These are phyloP conservation scores for Tauraco hartlaubi DNA, from an alignment of 2,797 vertebrate species.

Conservation along the genomic window DNA sequence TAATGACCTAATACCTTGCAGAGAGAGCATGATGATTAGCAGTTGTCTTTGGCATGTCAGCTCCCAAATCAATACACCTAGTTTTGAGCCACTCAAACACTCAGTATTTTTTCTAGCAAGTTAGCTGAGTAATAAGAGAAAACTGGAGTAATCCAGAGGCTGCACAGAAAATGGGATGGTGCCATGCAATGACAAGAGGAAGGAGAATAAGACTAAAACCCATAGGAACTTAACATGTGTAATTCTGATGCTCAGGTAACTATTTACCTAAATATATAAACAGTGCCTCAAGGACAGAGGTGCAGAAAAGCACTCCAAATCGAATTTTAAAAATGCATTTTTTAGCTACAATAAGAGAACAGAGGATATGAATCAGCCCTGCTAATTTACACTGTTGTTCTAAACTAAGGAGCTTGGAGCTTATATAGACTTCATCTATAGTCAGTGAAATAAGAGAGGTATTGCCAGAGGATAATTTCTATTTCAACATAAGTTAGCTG, in stretches of 20 bases:
- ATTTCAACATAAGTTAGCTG: not conserved
- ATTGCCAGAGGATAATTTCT: not conserved
- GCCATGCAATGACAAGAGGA: not conserved
- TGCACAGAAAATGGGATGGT: not conserved
- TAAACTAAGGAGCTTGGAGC: not conserved
- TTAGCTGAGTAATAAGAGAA: not conserved
- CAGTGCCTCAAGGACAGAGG: not conserved
- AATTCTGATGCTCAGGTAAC: not conserved
- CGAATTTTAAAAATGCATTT: not conserved
- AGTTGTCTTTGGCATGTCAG: not conserved
- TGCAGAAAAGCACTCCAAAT: not conserved
- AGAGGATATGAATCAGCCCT: not conserved
- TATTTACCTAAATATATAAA: not conserved
- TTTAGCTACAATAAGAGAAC: not conserved
- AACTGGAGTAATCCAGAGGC: not conserved
- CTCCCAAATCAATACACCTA: not conserved
- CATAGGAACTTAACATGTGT: not conserved
- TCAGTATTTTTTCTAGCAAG: not conserved
- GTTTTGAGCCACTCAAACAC: not conserved
- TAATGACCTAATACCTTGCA: not conserved
- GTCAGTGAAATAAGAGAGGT: not conserved
- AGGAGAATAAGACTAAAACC: not conserved
- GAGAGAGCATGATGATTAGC: not conserved
- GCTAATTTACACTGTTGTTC: not conserved
- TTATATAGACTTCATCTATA: not conserved